phyloP scores from a whole-genome alignment of 2,888 invertebrate species.

The Myopa tessellatipennis region DNA sequence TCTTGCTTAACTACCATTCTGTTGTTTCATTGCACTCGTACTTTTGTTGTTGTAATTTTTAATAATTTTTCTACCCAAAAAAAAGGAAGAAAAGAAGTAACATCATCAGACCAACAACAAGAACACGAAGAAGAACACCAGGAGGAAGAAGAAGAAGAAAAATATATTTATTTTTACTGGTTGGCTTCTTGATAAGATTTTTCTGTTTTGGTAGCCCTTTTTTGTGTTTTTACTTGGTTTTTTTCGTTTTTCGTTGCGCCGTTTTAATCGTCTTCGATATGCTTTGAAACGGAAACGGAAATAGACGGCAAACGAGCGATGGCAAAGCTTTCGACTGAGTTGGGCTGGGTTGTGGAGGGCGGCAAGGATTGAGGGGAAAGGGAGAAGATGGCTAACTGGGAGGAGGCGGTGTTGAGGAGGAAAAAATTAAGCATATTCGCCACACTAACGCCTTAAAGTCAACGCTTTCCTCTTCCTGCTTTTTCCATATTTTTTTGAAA shows the following conservation, averaged over 20 bases:
- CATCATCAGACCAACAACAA: no score
- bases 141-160: no score
- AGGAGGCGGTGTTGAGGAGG: no score
- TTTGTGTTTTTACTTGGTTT: constrained; percentile 4
- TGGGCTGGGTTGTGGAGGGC: neutral
- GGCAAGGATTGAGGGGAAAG: neutral
- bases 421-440: constrained; percentile 43
- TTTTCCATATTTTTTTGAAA: neutral
- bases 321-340: neutral
- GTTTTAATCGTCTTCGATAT: constrained; percentile 46
- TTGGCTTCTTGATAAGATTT: neutral
- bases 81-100: no score
- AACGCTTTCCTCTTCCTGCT: constrained; percentile 3
- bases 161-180: no score
- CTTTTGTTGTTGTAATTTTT: neutral
- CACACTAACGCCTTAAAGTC: constrained; percentile 39
- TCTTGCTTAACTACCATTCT: neutral
- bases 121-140: no score
- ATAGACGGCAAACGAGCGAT: constrained; percentile 28
- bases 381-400: neutral
- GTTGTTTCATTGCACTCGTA: neutral
- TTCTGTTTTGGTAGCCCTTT: constrained; percentile 1
- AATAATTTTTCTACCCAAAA: no score
- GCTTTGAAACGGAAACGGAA: constrained; percentile 43
- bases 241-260: constrained; percentile 13